Conservation (phyloP, 30 jellyfish, hydroid and myxozoan genomes). For the Chrysaora quinquecirrha region DNA sequence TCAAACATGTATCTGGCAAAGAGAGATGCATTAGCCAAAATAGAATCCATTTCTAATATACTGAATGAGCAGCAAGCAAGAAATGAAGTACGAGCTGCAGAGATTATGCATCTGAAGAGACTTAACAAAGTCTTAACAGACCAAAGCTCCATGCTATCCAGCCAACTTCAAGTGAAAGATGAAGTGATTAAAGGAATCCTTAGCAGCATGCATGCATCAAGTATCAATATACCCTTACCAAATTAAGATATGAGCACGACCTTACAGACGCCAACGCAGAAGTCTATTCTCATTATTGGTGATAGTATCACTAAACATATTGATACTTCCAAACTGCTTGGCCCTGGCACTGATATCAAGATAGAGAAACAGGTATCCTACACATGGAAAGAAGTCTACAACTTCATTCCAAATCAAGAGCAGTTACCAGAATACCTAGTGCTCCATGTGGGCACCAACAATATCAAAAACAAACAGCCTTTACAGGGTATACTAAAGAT, state of each 20-base stretch:
- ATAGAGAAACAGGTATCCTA: background rate
- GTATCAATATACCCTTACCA: background rate
- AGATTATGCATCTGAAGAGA: no score
- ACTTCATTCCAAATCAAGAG: no score
- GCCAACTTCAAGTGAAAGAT: background rate
- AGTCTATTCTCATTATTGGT: background rate
- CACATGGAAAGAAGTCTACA: no score
- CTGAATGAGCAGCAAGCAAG: no score
- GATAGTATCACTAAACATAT: background rate
- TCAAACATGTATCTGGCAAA: no score
- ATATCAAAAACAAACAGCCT: no score
- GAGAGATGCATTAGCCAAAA: no score
- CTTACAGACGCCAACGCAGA: background rate
- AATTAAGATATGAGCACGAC: background rate
- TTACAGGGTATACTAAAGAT: no score
- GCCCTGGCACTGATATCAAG: background rate
- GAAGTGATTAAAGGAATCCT: background rate
- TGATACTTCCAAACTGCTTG: background rate
- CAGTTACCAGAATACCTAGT: no score
- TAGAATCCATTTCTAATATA: no score
- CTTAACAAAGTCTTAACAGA: background rate
- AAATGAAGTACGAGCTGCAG: no score
- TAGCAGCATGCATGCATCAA: background rate
- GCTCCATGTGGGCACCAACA: no score
- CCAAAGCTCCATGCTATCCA: background rate